Evolutionary conservation across 2,797 vertebrate genomes (phyloP), one percentile per base, ranked within the genome.

Genomic region (Ciconia nigra): DNA sequence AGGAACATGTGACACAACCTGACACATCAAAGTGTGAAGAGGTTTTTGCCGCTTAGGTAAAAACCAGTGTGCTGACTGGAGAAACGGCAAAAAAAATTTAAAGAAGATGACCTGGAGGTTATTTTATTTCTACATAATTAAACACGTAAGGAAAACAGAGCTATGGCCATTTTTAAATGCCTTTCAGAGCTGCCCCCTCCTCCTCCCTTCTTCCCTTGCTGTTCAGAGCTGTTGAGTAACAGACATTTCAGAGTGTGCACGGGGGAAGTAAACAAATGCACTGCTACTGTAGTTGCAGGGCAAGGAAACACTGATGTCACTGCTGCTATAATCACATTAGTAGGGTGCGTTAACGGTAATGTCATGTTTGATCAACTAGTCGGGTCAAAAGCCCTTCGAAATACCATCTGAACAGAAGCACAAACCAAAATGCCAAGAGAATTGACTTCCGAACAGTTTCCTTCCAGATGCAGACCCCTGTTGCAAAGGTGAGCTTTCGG

Each of bases 261-360:
- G 3, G 46, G 86, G 51, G 90, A 93, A 72, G 87, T 93, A 97
- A 97, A 97, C 95, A 97, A 97, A 96, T 81, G 79, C 83, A 96
- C 84, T 20, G 90, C 92, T 91, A 81, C 84, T 91, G 83, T 93
- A 96, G 93, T 95, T 94, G 83, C 93, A 73, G 90, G 91, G 93
- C 90, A 96, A 93, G 67, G 87, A 93, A 97, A 95, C 92, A 91
- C 44, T 89, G 84, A 96, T 96, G 96, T 89, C 95, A 94, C 83
- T 74, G 90, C 80, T 83, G 81, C 74, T 92, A 79, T 65, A 84
- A 94, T 93, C 96, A 96, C 83, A 87, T 96, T 90, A 94, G 66
- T 44, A 79, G 78, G 11, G 11, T 86, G 82, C 54, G 21, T 89
- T 93, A 94, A 91, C 6, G 3, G 52, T 87, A 95, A 90, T 89